Conservation (phyloP, 1,140 invertebrate species). For the Ptiloglossa arizonensis region DNA sequence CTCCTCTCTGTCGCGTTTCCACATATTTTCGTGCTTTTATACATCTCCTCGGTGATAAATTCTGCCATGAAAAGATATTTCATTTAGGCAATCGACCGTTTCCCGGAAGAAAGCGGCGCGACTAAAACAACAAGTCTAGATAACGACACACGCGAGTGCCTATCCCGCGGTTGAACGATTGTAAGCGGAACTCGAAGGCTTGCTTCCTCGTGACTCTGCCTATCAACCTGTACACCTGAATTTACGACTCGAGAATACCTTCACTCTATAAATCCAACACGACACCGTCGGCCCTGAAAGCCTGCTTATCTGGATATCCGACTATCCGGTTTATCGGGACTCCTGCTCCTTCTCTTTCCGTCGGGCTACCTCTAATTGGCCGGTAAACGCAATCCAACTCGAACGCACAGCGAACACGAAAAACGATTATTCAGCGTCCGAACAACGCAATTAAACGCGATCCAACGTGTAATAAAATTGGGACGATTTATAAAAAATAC, state of each 20-base stretch:
- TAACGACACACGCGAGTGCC: constrained; percentile 24
- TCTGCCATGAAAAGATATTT: neutral
- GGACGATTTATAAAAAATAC: neutral
- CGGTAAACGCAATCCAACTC: constrained; percentile 33
- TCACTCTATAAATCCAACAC: constrained; percentile 48
- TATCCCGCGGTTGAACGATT: constrained; percentile 42
- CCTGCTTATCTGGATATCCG: constrained; percentile 48
- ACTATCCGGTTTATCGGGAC: constrained; percentile 46
- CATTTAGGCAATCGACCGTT: neutral
- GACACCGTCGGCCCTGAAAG: constrained; percentile 35
- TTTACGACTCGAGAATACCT: constrained; percentile 51
- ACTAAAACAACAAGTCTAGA: constrained; percentile 27
- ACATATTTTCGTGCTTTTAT: too few relatives aligned
- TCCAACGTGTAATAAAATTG: neutral
- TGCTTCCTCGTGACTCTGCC: constrained; percentile 42
- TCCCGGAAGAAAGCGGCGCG: constrained; percentile 25
- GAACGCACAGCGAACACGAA: constrained; percentile 23
- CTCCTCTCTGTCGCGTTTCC: too few relatives aligned
- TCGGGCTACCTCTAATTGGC: constrained; percentile 39
- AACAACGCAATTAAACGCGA: neutral
- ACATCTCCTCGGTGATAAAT: too few relatives aligned
- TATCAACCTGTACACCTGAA: constrained; percentile 47
- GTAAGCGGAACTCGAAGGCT: constrained; percentile 43
- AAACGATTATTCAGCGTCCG: constrained; percentile 27
- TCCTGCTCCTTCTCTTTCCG: constrained; percentile 32